These are phyloP conservation scores for Gouania willdenowi DNA, from an alignment of 2,797 vertebrate genomes.

Conservation along the genomic window DNA sequence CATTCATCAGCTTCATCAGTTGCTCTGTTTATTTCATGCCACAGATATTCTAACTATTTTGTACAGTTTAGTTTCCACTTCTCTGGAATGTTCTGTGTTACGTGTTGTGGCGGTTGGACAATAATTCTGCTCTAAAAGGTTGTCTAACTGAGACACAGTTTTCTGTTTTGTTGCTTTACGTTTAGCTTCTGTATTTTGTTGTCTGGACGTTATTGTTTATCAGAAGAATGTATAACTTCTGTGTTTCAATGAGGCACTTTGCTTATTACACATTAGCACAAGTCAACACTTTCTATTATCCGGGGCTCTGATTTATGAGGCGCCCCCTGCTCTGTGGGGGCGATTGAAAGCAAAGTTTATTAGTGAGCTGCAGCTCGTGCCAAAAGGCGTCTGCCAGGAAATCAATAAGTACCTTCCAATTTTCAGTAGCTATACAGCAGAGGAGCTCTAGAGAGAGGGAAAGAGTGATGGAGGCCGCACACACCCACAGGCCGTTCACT, in stretches of 20 bases:
- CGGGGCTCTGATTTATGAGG: conserved; percentile 62
- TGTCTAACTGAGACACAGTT: too few species aligned
- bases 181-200: too few species aligned
- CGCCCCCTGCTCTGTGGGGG: conserved; percentile 38
- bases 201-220: too few species aligned
- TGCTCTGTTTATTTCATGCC: too few species aligned
- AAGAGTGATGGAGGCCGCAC: conserved; percentile 18
- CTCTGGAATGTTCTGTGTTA: too few species aligned
- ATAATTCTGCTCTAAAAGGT: too few species aligned
- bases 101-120: too few species aligned
- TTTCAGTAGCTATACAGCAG: conserved; percentile 37
- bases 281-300: conserved; percentile 66
- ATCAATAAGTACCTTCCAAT: conserved; percentile 64
- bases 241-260: conserved; percentile 51
- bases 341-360: conserved; percentile 69
- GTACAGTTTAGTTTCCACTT: too few species aligned
- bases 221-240: too few species aligned
- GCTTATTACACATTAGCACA: conserved; percentile 74
- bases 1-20: too few species aligned
- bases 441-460: conserved; percentile 20
- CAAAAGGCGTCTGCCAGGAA: conserved; percentile 69
- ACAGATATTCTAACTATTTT: too few species aligned
- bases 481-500: conserved; percentile 9
- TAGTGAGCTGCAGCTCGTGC: conserved; percentile 59
- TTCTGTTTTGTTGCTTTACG: too few species aligned